These are phyloP conservation scores for Gallinago stenura DNA, from an alignment of 2,797 vertebrate genomes.

Conservation along the genomic window DNA sequence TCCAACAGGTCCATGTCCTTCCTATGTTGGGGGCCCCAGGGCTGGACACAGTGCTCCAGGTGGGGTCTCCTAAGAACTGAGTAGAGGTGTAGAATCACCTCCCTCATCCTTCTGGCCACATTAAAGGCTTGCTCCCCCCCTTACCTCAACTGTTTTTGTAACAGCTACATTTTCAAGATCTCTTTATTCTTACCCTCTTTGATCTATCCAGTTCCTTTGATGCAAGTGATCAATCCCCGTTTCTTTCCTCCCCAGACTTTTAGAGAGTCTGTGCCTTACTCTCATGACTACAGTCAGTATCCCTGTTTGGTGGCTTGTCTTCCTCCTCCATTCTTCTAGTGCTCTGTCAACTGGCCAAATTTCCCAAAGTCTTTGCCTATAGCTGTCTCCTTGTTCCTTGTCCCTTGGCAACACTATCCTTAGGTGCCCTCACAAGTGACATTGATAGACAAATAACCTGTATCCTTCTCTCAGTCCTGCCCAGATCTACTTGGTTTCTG, in stretches of 20 bases:
- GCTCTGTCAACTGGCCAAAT: neutral
- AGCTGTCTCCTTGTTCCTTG: neutral
- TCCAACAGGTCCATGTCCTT: neutral
- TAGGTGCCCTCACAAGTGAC: neutral
- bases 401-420: neutral
- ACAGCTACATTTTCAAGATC: constrained; percentile 1
- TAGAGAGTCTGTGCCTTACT: neutral
- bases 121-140: neutral
- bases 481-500: neutral
- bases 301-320: neutral
- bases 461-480: neutral
- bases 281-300: neutral
- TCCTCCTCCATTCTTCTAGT: neutral
- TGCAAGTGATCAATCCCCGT: neutral
- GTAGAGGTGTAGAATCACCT: neutral
- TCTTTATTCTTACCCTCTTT: constrained; percentile 22
- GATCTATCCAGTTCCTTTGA: constrained; percentile 31
- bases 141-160: constrained; percentile 28
- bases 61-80: neutral
- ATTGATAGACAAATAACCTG: neutral
- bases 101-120: neutral
- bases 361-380: neutral
- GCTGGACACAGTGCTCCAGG: too few relatives aligned
- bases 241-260: constrained; percentile 3
- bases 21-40: neutral